Percentiles rank a stretch among this genome's conserved stretches.
Evolutionary conservation across 2,113 vertebrate genomes (phyloP).

Genomic region (Calcarius ornatus): DNA sequence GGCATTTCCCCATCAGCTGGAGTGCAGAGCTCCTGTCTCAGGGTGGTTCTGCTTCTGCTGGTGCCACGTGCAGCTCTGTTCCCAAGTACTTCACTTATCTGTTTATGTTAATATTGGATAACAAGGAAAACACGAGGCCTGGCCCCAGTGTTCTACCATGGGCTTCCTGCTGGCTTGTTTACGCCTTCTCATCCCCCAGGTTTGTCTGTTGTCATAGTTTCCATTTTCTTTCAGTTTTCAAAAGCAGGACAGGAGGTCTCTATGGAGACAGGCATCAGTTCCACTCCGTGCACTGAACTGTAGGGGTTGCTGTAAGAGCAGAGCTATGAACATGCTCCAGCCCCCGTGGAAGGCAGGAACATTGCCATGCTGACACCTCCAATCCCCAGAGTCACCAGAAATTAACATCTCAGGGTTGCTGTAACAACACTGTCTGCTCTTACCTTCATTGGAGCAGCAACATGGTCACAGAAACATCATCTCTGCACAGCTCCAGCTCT

Average conservation of each 20-base stretch:
- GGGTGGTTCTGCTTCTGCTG: not conserved
- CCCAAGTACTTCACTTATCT: not conserved
- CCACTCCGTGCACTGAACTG: constrained; percentile 11
- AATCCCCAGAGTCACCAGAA: not conserved
- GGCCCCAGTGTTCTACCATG: not conserved
- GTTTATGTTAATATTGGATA: constrained; percentile 18
- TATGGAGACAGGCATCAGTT: constrained; percentile 61
- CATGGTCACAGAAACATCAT: not conserved
- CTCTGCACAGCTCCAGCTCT: not conserved
- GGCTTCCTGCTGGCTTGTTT: constrained; percentile 45
- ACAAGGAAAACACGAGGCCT: constrained; percentile 5
- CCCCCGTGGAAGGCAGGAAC: not conserved
- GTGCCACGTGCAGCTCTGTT: not conserved
- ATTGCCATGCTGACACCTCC: not conserved
- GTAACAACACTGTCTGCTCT: not conserved
- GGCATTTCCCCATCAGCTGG: not conserved
- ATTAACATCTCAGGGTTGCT: not conserved
- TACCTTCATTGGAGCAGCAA: not conserved
- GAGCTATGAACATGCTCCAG: not conserved
- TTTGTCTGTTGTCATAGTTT: constrained; percentile 59
- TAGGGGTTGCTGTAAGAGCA: constrained; percentile 60
- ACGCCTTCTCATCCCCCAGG: constrained; percentile 28
- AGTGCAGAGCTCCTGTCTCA: rapidly evolving
- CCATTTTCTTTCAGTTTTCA: not conserved
- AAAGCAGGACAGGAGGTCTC: constrained; percentile 55